Conservation (phyloP, 2,888 invertebrate species). For the Troglohyphantes excavatus region DNA sequence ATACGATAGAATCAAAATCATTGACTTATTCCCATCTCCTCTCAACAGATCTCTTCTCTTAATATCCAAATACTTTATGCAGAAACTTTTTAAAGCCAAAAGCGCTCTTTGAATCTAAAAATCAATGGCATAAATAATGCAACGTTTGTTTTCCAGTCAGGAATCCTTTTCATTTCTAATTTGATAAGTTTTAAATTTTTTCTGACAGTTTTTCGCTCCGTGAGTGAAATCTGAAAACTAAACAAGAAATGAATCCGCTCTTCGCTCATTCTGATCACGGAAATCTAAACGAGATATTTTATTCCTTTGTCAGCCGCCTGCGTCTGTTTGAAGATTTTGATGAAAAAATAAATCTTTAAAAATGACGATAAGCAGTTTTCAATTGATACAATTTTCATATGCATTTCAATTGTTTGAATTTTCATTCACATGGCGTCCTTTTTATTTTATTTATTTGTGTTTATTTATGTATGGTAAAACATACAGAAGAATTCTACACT, state of each 20-base stretch:
- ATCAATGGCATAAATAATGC: conserved; percentile 61
- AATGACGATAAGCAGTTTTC: background rate
- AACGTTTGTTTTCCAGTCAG: conserved; percentile 47
- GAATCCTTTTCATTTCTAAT: conserved; percentile 56
- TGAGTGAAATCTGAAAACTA: conserved; percentile 43
- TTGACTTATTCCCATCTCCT: background rate
- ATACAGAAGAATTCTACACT: too few species aligned
- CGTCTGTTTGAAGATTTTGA: background rate
- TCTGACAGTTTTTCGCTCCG: conserved; percentile 41
- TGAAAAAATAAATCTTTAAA: background rate
- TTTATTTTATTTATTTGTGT: too few species aligned
- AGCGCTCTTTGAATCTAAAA: conserved; percentile 23
- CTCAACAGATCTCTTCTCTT: background rate
- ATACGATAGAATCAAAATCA: background rate
- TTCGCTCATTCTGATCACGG: conserved; percentile 28
- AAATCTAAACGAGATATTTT: conserved; percentile 18
- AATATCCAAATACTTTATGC: conserved; percentile 5
- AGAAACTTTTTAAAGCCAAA: background rate
- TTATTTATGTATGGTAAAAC: too few species aligned
- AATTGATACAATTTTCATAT: background rate
- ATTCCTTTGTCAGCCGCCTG: background rate
- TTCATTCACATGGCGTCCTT: too few species aligned
- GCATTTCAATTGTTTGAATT: background rate
- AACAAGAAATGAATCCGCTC: conserved; percentile 41
- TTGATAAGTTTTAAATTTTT: conserved; percentile 49